A percentile compares a stretch with the other conserved stretches of the same genome.
These are phyloP conservation scores for Notospermus geniculatus DNA, from an alignment of 1,140 invertebrate species.

Conservation along the genomic window DNA sequence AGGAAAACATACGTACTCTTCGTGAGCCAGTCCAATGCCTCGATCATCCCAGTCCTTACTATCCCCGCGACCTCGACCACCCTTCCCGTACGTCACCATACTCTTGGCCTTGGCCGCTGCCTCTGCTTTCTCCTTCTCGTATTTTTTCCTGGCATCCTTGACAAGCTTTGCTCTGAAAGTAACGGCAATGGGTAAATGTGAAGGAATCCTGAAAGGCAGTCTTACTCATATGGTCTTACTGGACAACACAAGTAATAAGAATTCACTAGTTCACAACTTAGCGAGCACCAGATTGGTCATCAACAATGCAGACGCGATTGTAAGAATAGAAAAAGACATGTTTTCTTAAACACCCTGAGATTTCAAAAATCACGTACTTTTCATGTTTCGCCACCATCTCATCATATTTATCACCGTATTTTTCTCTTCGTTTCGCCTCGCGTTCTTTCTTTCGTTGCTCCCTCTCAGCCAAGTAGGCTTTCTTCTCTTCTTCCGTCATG, in stretches of 20 bases:
- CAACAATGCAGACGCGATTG: too few species aligned
- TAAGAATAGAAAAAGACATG: too few species aligned
- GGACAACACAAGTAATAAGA: too few species aligned
- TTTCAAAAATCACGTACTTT: slow-evolving; percentile 48
- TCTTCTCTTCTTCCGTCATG: slow-evolving; percentile 53
- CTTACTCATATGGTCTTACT: too few species aligned
- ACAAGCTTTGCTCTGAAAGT: not conserved
- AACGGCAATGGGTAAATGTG: too few species aligned
- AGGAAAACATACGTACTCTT: not conserved
- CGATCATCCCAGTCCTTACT: slow-evolving; percentile 13
- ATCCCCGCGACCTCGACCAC: slow-evolving; percentile 24
- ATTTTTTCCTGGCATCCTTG: not conserved
- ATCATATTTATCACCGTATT: slow-evolving; percentile 55
- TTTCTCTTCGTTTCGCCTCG: slow-evolving; percentile 45
- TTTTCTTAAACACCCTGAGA: too few species aligned
- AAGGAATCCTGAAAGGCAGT: too few species aligned
- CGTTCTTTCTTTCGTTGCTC: slow-evolving; percentile 39
- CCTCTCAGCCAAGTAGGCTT: slow-evolving; percentile 43
- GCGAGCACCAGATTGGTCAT: too few species aligned
- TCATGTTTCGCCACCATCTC: slow-evolving; percentile 48
- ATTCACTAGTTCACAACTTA: too few species aligned
- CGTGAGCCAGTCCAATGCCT: not conserved
- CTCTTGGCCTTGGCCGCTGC: slow-evolving; percentile 24
- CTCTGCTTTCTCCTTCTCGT: slow-evolving; percentile 10
- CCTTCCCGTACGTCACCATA: slow-evolving; percentile 38